A percentile compares a stretch with the other conserved stretches of the same genome.
phyloP scores from a whole-genome alignment of 2,888 invertebrate genomes.

The Cerastis leucographa region DNA sequence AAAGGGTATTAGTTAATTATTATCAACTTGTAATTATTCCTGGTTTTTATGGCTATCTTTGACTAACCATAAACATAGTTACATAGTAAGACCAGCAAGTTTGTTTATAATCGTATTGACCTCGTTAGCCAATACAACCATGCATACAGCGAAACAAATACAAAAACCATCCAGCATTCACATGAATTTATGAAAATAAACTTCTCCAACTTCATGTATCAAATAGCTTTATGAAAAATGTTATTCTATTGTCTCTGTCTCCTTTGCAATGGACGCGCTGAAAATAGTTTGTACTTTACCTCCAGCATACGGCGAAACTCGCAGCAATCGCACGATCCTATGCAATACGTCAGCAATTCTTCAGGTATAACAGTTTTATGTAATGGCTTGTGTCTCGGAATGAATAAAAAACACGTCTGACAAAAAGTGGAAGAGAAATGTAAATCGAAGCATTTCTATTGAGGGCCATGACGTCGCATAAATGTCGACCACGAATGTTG shows the following conservation, averaged over 20 bases:
- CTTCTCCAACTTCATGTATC: constrained; percentile 43
- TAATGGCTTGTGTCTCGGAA: constrained; percentile 76
- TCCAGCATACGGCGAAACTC: constrained; percentile 39
- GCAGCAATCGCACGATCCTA: constrained; percentile 34
- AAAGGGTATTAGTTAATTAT: constrained; percentile 31
- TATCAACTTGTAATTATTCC: constrained; percentile 7
- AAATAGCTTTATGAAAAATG: constrained; percentile 52
- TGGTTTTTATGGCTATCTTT: background rate
- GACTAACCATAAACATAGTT: background rate
- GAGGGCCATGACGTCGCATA: constrained; percentile 88
- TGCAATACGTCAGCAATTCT: constrained; percentile 49
- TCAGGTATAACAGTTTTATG: constrained; percentile 70
- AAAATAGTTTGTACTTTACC: constrained; percentile 45
- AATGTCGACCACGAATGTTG: constrained; percentile 86
- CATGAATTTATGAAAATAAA: constrained; percentile 52
- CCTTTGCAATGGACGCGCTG: constrained; percentile 33
- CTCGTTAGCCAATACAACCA: background rate
- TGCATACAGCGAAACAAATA: constrained; percentile 43
- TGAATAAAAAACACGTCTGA: constrained; percentile 81
- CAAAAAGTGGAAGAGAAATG: constrained; percentile 82
- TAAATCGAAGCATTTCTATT: constrained; percentile 88
- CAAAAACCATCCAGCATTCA: constrained; percentile 37
- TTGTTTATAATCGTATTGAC: constrained; percentile 15
- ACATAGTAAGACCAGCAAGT: background rate
- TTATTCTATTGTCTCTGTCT: constrained; percentile 53